Base-by-base conservation (phyloP, 2,113 vertebrate species). In the Mastomys coucha region DNA sequence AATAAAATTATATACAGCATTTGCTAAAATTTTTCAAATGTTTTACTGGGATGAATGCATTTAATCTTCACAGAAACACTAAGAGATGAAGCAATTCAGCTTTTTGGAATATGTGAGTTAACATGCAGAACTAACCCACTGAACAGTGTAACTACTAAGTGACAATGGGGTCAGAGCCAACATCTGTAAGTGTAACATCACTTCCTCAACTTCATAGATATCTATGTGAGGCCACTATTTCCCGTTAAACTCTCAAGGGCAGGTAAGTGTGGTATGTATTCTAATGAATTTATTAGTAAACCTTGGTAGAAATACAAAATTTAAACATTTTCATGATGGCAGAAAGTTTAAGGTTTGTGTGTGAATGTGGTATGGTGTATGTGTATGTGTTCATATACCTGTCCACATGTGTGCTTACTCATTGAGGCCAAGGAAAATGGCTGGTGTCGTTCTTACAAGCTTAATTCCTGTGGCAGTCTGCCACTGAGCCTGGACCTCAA, bases 1-100 rank as follows among this genome's bases (percentile, higher is more conserved):
- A 65, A 88, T 77, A 80, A 96, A 91, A 82, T 82, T 86, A 81
- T 72, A 31, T 82, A 36, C 60, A 7, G 24, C 84, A 6, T 91
- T 10, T 53, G 24, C 36, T 17, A 89, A 60, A 19, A 89, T 63
- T 91, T 90, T 88, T 39, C 53, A 87, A 95, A 33, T 58, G 14
- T 56, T 87, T 81, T 80, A 70, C 69, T 73, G 42, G 60, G 69
- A 93, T 93, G 56, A 70, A 69, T 42, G 77, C 49, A 80, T 39
- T 70, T 63, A 89, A 58, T 90, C 26, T 5, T 94, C 75, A 70
- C 1, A 65, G 45, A 2, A 88, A 63, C 8, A 7, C 24, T 84
- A 22, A 24, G 45, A 28, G 14, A 7, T 56, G 1, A 3, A 82
- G 39, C 3, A n/a, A 77, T 77, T 86, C 39, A 49, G n/a, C 39